phyloP scores from a whole-genome alignment of 2,113 vertebrate genomes.

The Lycaon pictus region DNA sequence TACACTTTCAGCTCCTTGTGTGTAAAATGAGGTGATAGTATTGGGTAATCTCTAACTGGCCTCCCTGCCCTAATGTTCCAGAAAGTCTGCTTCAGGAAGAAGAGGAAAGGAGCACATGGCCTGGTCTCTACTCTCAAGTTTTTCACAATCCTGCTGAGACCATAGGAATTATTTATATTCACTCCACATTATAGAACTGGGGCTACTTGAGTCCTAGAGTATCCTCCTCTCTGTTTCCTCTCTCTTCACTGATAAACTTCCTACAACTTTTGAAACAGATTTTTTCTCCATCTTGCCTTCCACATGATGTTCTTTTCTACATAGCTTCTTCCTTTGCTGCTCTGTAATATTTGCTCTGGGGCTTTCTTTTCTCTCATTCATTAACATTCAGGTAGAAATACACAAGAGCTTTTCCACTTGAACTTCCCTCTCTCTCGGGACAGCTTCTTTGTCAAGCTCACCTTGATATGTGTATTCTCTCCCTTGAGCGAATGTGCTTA shows the following conservation, averaged over 20 bases:
- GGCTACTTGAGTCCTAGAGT: not conserved
- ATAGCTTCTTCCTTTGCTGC: not conserved
- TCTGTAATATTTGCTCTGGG: not conserved
- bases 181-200: not conserved
- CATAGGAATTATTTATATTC: not conserved
- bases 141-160: not conserved
- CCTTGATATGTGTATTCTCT: not conserved
- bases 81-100: not conserved
- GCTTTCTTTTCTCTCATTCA: slow-evolving; percentile 60
- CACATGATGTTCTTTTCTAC: not conserved
- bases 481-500: slow-evolving; percentile 45
- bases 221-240: not conserved
- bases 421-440: slow-evolving; percentile 75
- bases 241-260: not conserved
- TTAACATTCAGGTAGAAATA: slow-evolving; percentile 76
- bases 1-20: not conserved
- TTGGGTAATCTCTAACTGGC: not conserved
- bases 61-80: not conserved
- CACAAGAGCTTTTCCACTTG: slow-evolving; percentile 63
- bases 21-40: not conserved
- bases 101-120: not conserved
- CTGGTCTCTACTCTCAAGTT: not conserved
- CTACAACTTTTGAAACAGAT: not conserved
- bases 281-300: not conserved
- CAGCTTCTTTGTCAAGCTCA: slow-evolving; percentile 64